phyloP scores from a whole-genome alignment of 2,888 invertebrate species.

The Autographa gamma region DNA sequence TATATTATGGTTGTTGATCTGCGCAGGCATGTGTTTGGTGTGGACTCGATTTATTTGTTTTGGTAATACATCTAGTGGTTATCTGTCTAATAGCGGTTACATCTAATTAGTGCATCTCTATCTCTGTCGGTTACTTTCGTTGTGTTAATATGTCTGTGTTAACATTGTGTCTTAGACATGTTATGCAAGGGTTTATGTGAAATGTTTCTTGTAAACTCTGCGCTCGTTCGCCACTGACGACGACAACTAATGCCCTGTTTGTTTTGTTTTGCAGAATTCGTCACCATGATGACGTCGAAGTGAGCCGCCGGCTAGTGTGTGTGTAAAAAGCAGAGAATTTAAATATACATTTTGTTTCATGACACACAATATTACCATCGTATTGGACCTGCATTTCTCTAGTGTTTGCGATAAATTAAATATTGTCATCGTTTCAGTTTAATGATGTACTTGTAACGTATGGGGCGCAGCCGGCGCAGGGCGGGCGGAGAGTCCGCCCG shows the following conservation, averaged over 20 bases:
- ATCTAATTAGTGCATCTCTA: constrained; percentile 80
- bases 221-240: constrained; percentile 11
- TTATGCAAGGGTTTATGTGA: constrained; percentile 70
- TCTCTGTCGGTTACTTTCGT: constrained; percentile 78
- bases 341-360: constrained; percentile 90
- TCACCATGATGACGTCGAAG: constrained; percentile 99
- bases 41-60: constrained; percentile 58
- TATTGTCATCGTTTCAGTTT: constrained; percentile 88
- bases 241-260: constrained; percentile 57
- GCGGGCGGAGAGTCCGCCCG: constrained; percentile 35
- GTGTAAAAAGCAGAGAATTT: constrained; percentile 90
- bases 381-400: constrained; percentile 90
- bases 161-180: constrained; percentile 70
- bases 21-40: constrained; percentile 62
- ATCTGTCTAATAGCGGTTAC: constrained; percentile 76
- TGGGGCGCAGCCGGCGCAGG: constrained; percentile 60
- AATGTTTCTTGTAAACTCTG: constrained; percentile 53
- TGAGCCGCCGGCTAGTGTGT: constrained; percentile 93
- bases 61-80: constrained; percentile 69
- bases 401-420: constrained; percentile 89
- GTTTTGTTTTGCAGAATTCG: constrained; percentile 94
- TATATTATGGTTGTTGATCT: constrained; percentile 26
- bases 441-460: constrained; percentile 75
- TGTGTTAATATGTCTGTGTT: constrained; percentile 74
- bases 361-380: constrained; percentile 90